These are phyloP conservation scores for Characodon lateralis DNA, from an alignment of 2,797 vertebrate genomes.

Conservation along the genomic window DNA sequence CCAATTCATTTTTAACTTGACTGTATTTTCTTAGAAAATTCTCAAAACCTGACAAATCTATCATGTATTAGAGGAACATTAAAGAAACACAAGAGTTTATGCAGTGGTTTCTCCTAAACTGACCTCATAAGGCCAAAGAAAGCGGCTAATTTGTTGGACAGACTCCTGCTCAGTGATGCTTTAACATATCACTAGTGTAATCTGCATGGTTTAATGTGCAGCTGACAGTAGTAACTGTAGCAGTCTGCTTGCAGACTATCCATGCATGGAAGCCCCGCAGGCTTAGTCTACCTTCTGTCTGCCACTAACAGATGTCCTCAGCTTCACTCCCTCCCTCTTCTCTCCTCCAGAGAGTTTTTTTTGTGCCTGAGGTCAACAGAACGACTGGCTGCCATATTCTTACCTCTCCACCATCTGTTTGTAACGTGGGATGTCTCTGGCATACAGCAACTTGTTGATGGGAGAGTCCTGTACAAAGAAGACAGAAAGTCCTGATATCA, in stretches of 20 bases:
- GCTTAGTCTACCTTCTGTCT: slow-evolving; percentile 61
- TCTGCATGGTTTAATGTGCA: slow-evolving; percentile 40
- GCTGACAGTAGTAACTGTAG: slow-evolving; percentile 57
- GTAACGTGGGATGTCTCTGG: slow-evolving; percentile 96
- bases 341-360: slow-evolving; percentile 21
- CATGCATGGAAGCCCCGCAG: slow-evolving; percentile 62
- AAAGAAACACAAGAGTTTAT: background rate
- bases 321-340: slow-evolving; percentile 8
- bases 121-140: slow-evolving; percentile 5
- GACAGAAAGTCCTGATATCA: slow-evolving; percentile 4
- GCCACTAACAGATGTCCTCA: slow-evolving; percentile 65
- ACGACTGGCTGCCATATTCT: slow-evolving; percentile 60
- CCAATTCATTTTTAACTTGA: background rate
- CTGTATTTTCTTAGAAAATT: background rate
- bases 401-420: slow-evolving; percentile 99
- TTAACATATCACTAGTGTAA: slow-evolving; percentile 39
- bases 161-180: slow-evolving; percentile 5
- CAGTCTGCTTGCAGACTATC: slow-evolving; percentile 61
- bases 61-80: background rate
- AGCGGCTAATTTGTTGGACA: slow-evolving; percentile 3
- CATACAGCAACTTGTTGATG: slow-evolving; percentile 97
- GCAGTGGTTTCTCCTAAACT: background rate
- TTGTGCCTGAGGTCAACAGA: slow-evolving; percentile 54
- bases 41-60: background rate
- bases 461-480: slow-evolving; percentile 88